Percentiles rank a stretch among this genome's conserved stretches.
phyloP scores from a whole-genome alignment of 2,113 vertebrate genomes.

The Otis tarda region DNA sequence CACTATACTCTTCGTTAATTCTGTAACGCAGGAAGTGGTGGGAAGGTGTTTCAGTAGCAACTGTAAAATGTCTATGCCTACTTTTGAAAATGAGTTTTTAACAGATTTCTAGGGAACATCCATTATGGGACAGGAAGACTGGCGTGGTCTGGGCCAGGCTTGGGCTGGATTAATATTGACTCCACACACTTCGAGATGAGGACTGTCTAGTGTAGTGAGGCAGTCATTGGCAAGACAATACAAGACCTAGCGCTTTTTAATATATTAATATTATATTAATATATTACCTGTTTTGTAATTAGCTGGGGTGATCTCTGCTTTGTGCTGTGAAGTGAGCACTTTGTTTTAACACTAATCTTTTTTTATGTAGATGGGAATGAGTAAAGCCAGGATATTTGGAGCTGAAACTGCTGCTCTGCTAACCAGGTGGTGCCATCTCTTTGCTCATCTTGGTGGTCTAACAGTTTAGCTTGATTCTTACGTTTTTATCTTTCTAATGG shows the following conservation, averaged over 20 bases:
- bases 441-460: background rate
- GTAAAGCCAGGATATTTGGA: constrained; percentile 18
- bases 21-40: background rate
- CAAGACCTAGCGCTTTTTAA: constrained; percentile 29
- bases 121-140: background rate
- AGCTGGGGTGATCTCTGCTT: constrained; percentile 58
- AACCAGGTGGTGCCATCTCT: background rate
- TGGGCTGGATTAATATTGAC: background rate
- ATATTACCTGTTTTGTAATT: constrained; percentile 44
- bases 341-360: constrained; percentile 26
- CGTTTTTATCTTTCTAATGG: background rate
- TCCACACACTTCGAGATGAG: background rate
- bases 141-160: background rate
- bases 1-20: background rate
- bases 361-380: constrained; percentile 37
- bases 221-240: background rate
- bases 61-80: background rate
- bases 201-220: constrained; percentile 7
- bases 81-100: background rate
- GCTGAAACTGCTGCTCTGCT: background rate
- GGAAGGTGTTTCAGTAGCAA: constrained; percentile 32
- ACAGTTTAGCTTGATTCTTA: background rate
- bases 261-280: too few relatives aligned
- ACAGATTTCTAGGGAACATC: background rate
- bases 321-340: constrained; percentile 56